A percentile compares a stretch with the other conserved stretches of the same genome.
Conservation (phyloP, 2,888 invertebrate genomes). For the Gymnocheta viridis region DNA sequence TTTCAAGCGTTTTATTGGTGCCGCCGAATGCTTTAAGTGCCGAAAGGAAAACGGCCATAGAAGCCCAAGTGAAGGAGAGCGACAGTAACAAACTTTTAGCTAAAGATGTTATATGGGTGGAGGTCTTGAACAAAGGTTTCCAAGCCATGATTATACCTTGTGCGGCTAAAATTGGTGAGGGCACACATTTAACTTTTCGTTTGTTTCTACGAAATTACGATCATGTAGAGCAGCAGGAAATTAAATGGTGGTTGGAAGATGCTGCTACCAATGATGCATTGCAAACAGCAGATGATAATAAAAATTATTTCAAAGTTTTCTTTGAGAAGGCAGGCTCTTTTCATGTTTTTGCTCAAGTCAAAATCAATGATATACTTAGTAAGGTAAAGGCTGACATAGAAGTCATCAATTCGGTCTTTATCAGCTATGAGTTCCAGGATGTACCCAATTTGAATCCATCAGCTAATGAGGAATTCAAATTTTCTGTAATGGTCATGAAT, state of each 20-base stretch:
- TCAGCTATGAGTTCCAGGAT: constrained; percentile 67
- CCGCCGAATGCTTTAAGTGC: constrained; percentile 71
- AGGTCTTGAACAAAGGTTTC: constrained; percentile 64
- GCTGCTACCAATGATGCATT: constrained; percentile 18
- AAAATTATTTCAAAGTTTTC: constrained; percentile 46
- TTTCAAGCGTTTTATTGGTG: constrained; percentile 67
- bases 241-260: constrained; percentile 60
- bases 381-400: constrained; percentile 67
- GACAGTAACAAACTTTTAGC: constrained; percentile 55
- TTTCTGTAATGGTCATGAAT: constrained; percentile 65
- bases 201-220: constrained; percentile 59
- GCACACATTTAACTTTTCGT: constrained; percentile 55
- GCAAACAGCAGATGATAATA: constrained; percentile 13
- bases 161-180: constrained; percentile 60
- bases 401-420: constrained; percentile 59
- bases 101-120: constrained; percentile 55
- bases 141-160: constrained; percentile 61
- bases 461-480: constrained; percentile 58
- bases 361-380: constrained; percentile 65
- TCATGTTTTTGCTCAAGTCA: constrained; percentile 64
- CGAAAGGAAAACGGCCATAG: constrained; percentile 72
- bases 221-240: constrained; percentile 37
- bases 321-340: constrained; percentile 56
- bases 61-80: constrained; percentile 66
- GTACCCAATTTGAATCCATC: constrained; percentile 66